phyloP scores from a whole-genome alignment of 2,113 vertebrate species.

The Sialia sialis region DNA sequence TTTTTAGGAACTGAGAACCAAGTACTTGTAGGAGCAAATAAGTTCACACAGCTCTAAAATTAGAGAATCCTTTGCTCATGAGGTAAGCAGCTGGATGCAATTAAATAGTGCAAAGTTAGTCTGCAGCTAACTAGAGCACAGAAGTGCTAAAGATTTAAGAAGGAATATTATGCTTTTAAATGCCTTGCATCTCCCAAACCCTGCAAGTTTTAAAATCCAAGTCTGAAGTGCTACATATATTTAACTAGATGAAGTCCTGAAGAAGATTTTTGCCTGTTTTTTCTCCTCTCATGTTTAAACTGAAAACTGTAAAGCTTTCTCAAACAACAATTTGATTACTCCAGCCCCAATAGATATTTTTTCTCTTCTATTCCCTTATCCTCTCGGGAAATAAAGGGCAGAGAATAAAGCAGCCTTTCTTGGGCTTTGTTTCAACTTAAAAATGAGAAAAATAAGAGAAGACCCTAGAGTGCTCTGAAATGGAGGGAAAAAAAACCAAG shows the following conservation, averaged over 20 bases:
- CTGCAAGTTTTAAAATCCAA: neutral
- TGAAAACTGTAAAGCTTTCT: conserved; percentile 12
- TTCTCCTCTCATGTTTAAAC: neutral
- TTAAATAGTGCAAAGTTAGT: neutral
- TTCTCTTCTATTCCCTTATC: neutral
- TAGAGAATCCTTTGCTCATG: neutral
- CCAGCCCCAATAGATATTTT: neutral
- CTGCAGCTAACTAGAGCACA: neutral
- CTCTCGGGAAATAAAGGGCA: conserved; percentile 11
- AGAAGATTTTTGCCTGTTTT: neutral
- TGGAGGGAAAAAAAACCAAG: neutral
- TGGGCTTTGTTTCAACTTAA: neutral
- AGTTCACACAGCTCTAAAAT: neutral
- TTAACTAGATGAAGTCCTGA: neutral
- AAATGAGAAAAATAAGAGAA: neutral
- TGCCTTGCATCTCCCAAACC: neutral
- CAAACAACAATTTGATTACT: conserved; percentile 23
- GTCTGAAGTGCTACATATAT: neutral
- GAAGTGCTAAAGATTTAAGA: neutral
- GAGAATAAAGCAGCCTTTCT: conserved; percentile 24
- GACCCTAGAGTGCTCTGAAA: conserved; percentile 14
- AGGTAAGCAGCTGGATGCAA: neutral
- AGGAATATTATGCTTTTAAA: neutral
- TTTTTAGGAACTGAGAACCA: neutral
- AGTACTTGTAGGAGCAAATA: neutral